phyloP scores from a whole-genome alignment of 2,888 invertebrate genomes.

The Metalampra italica region DNA sequence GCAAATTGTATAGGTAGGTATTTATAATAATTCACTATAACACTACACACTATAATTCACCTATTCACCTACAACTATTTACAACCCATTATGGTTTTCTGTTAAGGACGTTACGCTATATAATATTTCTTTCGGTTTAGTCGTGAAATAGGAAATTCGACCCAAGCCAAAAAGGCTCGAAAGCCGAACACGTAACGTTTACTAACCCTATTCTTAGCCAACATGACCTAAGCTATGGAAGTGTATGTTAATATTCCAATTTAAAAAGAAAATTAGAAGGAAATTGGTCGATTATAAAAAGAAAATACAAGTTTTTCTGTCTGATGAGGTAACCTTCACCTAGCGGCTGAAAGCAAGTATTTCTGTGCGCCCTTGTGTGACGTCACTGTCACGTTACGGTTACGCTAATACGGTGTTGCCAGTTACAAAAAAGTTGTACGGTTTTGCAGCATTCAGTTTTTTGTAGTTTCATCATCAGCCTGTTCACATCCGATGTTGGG shows the following conservation, averaged over 20 bases:
- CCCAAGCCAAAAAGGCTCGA: not conserved
- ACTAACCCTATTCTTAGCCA: not conserved
- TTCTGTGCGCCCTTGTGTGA: constrained; percentile 72
- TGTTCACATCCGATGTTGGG: too few relatives aligned
- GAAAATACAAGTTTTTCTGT: not conserved
- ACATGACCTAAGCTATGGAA: too few relatives aligned
- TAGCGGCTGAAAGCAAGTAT: constrained; percentile 68
- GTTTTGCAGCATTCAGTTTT: not conserved
- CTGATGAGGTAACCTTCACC: constrained; percentile 59
- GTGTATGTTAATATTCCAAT: too few relatives aligned
- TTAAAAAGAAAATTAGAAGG: not conserved
- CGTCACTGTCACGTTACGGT: constrained; percentile 60
- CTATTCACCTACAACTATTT: too few relatives aligned
- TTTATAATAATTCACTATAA: too few relatives aligned
- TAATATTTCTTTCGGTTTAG: too few relatives aligned
- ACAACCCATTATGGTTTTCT: too few relatives aligned
- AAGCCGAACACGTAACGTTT: constrained; percentile 3
- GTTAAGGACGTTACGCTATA: too few relatives aligned
- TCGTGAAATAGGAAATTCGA: not conserved
- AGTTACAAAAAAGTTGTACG: constrained; percentile 12
- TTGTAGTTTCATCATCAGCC: not conserved
- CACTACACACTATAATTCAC: too few relatives aligned
- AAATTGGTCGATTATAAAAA: not conserved
- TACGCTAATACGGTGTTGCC: constrained; percentile 51
- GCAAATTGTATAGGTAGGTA: too few relatives aligned